Conservation (phyloP, 2,797 vertebrate species). For the Furcifer pardalis region DNA sequence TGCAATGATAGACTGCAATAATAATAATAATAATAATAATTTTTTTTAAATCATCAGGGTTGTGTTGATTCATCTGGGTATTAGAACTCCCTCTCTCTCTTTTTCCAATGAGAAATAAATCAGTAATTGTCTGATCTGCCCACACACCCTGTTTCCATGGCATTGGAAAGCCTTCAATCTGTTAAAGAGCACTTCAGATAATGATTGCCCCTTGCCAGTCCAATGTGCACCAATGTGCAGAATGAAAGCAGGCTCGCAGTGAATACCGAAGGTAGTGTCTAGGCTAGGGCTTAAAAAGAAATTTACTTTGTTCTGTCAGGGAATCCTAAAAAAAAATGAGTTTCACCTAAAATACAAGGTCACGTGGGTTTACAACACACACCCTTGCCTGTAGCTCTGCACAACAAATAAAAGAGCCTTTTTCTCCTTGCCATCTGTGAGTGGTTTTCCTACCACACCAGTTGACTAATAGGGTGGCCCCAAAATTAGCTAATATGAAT, state of each 20-base stretch:
- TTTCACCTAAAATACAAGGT: not conserved
- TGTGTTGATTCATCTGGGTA: constrained; percentile 17
- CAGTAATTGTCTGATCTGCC: constrained; percentile 14
- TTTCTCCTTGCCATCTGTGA: too few species aligned
- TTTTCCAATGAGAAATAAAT: constrained; percentile 5
- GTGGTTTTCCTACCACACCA: too few species aligned
- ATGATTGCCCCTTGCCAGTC: not conserved
- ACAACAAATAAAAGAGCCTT: too few species aligned
- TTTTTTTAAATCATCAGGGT: not conserved
- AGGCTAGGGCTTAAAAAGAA: too few species aligned
- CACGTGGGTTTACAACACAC: too few species aligned
- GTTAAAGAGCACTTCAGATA: not conserved
- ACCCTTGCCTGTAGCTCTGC: too few species aligned
- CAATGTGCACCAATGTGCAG: too few species aligned
- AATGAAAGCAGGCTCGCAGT: constrained; percentile 4
- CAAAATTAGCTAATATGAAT: too few species aligned
- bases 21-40: too few species aligned
- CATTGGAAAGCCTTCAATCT: constrained; percentile 5
- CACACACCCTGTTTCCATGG: constrained; percentile 29
- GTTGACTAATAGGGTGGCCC: too few species aligned
- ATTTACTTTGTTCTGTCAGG: too few species aligned
- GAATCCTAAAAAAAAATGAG: too few species aligned
- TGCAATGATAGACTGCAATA: not conserved
- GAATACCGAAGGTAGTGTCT: not conserved
- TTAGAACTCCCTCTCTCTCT: not conserved